Conservation (phyloP, 2,888 invertebrate species). For the Amphimallon solstitiale region DNA sequence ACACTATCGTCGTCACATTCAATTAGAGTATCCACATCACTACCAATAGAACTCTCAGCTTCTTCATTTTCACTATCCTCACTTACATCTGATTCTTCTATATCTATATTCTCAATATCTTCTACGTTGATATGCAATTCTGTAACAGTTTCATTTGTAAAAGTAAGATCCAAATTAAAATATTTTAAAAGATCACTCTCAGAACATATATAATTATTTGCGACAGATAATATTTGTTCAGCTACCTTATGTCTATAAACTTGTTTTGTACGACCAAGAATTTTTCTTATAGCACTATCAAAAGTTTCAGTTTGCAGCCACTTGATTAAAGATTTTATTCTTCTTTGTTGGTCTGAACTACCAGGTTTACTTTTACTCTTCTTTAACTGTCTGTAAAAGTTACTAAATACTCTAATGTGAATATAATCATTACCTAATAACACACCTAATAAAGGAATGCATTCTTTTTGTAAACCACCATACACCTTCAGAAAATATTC, state of each 20-base stretch:
- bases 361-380: conserved; percentile 66
- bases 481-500: conserved; percentile 75
- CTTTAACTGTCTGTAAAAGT: conserved; percentile 76
- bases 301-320: conserved; percentile 81
- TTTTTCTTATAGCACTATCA: conserved; percentile 75
- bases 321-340: conserved; percentile 74
- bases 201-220: conserved; percentile 72
- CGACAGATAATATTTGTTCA: conserved; percentile 70
- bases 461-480: conserved; percentile 72
- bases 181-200: conserved; percentile 70
- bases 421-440: conserved; percentile 92
- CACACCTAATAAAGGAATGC: conserved; percentile 83
- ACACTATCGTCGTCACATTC: conserved; percentile 39
- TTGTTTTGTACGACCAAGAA: conserved; percentile 72
- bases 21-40: conserved; percentile 45
- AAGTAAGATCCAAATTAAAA: conserved; percentile 57
- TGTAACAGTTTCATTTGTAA: conserved; percentile 41
- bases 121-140: conserved; percentile 41
- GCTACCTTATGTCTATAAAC: conserved; percentile 66
- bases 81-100: conserved; percentile 43
- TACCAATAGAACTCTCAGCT: conserved; percentile 51
- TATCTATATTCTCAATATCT: conserved; percentile 25
- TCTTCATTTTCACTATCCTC: conserved; percentile 45
- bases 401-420: conserved; percentile 71
- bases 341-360: conserved; percentile 72